phyloP scores from a whole-genome alignment of 2,113 vertebrate genomes.

The Pedetes capensis region DNA sequence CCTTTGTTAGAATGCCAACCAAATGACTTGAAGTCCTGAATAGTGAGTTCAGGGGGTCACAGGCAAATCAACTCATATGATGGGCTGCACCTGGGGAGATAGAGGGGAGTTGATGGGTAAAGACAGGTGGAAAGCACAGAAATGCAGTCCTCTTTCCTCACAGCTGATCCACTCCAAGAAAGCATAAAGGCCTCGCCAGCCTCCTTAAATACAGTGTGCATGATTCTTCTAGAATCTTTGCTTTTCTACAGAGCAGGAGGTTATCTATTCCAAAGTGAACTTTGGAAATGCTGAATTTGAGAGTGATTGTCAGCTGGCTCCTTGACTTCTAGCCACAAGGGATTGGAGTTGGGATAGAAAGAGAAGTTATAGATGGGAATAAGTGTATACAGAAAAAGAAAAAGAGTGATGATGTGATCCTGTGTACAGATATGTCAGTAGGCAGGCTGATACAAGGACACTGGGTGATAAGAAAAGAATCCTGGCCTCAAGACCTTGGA shows the following conservation, averaged over 20 bases:
- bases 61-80: not conserved
- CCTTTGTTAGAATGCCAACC: not conserved
- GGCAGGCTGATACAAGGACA: not conserved
- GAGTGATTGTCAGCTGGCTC: not conserved
- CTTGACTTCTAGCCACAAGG: not conserved
- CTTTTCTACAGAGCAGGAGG: slow-evolving; percentile 4
- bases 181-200: not conserved
- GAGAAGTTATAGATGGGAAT: not conserved
- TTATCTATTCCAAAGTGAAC: not conserved
- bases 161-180: not conserved
- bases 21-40: not conserved
- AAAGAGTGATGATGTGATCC: not conserved
- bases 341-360: not conserved
- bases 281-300: not conserved
- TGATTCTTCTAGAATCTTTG: not conserved
- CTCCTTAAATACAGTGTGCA: not conserved
- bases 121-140: not conserved
- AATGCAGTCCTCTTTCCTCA: not conserved
- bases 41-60: not conserved
- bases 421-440: not conserved
- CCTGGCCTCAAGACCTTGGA: not conserved
- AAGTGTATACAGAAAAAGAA: not conserved
- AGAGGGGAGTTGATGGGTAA: too few species aligned
- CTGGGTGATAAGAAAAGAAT: not conserved
- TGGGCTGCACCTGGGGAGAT: not conserved